Base-by-base conservation (phyloP, 2,113 vertebrate genomes). In the Corydoras maculifer region DNA sequence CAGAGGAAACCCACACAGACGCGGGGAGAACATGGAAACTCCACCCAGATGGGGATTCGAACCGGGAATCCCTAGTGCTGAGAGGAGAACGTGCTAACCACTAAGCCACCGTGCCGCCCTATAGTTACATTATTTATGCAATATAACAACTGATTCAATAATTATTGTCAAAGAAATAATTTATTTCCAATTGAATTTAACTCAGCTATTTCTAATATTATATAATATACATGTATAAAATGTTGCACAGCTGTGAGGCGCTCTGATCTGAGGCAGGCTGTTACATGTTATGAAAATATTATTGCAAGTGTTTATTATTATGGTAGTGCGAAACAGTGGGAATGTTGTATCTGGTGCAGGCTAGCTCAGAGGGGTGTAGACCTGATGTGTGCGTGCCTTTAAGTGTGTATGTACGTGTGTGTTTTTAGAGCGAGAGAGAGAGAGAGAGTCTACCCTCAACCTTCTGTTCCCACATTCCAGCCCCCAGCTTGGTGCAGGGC, bases 221-320 rank as follows among this genome's bases (percentile, higher is more conserved):
- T 25, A 25, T 25, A 25, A 25, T 25, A 25, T 25, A 25, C 18
- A 25, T 25, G 2, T 25, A 25, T 25, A 25, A 25, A 25, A 25
- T 25, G 18, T 25, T 25, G 18, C 18, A 73, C 73, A 80, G 75
- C 73, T 74, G 73, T 78, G 76, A 30, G 5, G 51, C 57, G 75
- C 60, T 82, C 72, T 85, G 89, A 88, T 88, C 85, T 88, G 87
- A 85, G 85, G 87, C 87, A 84, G 85, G 85, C 87, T 82, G 79
- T 86, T 88, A 85, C 84, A 87, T 83, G 88, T 87, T 86, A 85
- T 84, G 86, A 91, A 89, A 91, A 91, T 90, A 90, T 91, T 91
- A 91, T 91, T 86, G 84, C 88, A 89, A 89, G 87, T 89, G 89
- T 90, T 90, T 90, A 91, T 90, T 90, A 89, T 90, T 90, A 85